Conservation (phyloP, 1,140 invertebrate species). For the Bombus affinis region DNA sequence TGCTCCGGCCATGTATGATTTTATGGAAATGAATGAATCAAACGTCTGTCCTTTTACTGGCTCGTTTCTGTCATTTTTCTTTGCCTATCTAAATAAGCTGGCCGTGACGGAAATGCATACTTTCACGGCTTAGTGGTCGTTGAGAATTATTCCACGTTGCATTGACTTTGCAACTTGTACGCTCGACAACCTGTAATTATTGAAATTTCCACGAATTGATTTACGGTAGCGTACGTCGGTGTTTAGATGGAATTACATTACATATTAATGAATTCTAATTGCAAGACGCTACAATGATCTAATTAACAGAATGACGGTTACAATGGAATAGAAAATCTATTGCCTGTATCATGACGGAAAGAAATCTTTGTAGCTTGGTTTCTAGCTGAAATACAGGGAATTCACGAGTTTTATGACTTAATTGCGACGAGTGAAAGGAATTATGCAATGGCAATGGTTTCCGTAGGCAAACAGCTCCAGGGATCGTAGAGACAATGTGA, state of each 20-base stretch:
- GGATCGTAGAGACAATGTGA: slow-evolving; percentile 17
- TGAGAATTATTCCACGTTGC: background rate
- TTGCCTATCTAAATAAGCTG: background rate
- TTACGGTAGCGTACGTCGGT: no score
- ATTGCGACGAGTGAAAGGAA: slow-evolving; percentile 12
- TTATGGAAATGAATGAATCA: slow-evolving; percentile 20
- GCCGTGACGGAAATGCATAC: background rate
- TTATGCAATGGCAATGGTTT: background rate
- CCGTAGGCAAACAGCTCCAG: no score
- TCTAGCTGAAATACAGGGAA: background rate
- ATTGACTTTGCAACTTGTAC: background rate
- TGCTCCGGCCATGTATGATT: background rate
- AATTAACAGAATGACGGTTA: no score
- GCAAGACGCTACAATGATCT: no score
- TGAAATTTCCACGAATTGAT: background rate
- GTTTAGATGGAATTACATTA: no score
- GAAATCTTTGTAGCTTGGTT: no score
- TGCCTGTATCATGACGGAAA: no score
- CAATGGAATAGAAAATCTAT: no score
- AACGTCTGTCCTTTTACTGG: background rate
- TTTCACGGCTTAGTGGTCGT: background rate
- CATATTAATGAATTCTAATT: no score
- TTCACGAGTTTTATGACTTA: background rate
- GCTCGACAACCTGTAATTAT: background rate
- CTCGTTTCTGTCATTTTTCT: background rate